phyloP scores from a whole-genome alignment of 2,113 vertebrate species.

The Myiozetetes cayanensis region DNA sequence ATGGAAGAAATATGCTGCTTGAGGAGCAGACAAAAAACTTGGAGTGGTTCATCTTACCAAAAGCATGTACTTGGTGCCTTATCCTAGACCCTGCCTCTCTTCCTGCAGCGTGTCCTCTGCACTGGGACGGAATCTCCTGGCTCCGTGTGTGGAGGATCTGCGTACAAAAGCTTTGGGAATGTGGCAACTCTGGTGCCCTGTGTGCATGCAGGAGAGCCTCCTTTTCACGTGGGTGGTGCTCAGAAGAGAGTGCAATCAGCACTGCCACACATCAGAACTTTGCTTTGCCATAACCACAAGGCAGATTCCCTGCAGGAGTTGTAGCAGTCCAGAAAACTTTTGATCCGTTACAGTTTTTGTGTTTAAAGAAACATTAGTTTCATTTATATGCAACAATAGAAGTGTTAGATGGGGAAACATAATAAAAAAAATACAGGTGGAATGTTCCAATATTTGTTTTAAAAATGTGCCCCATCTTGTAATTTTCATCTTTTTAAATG shows the following conservation, averaged over 20 bases:
- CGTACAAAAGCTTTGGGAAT: background rate
- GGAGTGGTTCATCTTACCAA: background rate
- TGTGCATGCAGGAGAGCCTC: background rate
- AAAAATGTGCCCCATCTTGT: conserved; percentile 4
- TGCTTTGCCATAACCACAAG: rapidly evolving
- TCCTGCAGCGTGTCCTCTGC: background rate
- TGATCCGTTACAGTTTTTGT: background rate
- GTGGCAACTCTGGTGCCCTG: background rate
- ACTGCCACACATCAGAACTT: background rate
- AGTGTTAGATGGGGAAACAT: background rate
- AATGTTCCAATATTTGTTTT: conserved; percentile 46
- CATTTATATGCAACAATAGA: background rate
- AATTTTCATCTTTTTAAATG: conserved; percentile 44
- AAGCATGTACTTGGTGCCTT: background rate
- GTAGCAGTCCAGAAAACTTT: background rate
- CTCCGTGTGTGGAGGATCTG: background rate
- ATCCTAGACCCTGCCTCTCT: background rate
- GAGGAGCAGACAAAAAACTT: conserved; percentile 12
- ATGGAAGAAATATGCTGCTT: conserved; percentile 34
- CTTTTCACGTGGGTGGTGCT: background rate
- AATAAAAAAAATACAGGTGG: conserved; percentile 17
- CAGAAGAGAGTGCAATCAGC: background rate
- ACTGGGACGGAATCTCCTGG: background rate
- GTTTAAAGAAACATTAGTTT: background rate
- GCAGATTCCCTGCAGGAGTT: background rate